Base-by-base conservation (phyloP, 2,888 invertebrate genomes). In the Luperina nickerlii region DNA sequence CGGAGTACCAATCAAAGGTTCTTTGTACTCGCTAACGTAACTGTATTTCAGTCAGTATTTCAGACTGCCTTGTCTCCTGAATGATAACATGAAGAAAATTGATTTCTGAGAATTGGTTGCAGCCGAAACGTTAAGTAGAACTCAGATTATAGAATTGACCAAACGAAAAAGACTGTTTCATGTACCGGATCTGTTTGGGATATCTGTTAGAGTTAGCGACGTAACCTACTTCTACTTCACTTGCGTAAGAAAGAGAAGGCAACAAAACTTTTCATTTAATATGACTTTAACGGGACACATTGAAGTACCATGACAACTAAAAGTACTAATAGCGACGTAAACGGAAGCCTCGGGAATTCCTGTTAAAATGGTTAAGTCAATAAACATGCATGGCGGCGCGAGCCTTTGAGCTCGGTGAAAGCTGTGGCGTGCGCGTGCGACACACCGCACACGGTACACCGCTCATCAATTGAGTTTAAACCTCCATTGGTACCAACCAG, bases 351-450 rank as follows among this genome's bases (percentile, higher is more conserved):
- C 91, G 90, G 92, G 92, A 94, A 94, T 96, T 95, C 94, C 93
- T 95, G 94, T 94, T 95, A 94, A 95, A 95, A 95, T 95, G 94
- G 94, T 95, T 96, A 95, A 95, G 92, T 95, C 94, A 94, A 96
- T 95, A 96, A 95, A 95, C 96, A 95, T 95, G 95, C 93, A 91
- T 91, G 92, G 92, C 94, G 94, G 94, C 91, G 93, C 93, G 92
- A 94, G 92, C 93, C 95, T 96, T 96, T 96, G 95, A 95, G 93
- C 93, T 89, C 91, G 94, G 96, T 95, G 96, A 96, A 96, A 96
- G 96, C 96, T 94, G 94, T 81, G 86, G 69, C 87, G 89, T 81
- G 90, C 90, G 92, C 90, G 92, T 91, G 90, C 90, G 92, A 92
- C 89, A 90, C 89, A 81, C 89, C 88, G 86, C 87, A 67, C 84